Evolutionary conservation across 2,797 vertebrate species (phyloP).

Genomic region (Psittacula echo): DNA sequence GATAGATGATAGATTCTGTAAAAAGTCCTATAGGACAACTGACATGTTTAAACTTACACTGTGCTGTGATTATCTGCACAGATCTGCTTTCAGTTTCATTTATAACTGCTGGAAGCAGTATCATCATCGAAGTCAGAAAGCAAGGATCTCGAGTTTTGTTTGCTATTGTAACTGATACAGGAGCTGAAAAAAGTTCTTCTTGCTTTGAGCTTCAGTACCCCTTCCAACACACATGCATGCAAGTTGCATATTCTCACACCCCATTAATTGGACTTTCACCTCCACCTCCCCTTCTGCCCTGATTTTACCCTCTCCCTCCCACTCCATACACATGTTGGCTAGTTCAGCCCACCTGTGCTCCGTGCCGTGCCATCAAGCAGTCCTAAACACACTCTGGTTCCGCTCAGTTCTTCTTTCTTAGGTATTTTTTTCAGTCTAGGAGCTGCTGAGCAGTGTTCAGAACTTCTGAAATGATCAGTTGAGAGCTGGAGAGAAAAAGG

Average conservation of each 20-base stretch:
- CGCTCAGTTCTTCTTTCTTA: not conserved
- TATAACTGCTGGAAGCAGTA: not conserved
- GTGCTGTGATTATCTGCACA: not conserved
- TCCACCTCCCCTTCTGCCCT: not conserved
- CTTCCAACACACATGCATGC: too few relatives aligned
- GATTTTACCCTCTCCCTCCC: not conserved
- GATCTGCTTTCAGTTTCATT: not conserved
- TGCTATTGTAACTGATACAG: not conserved
- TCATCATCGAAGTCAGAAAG: not conserved
- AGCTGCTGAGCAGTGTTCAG: not conserved
- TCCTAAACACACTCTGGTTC: not conserved
- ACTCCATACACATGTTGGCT: accelerated
- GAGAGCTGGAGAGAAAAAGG: not conserved
- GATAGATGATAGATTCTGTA: not conserved
- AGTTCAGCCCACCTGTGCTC: not conserved
- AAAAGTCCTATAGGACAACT: not conserved
- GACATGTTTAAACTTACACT: not conserved
- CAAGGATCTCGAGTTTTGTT: not conserved
- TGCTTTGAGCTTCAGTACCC: not conserved
- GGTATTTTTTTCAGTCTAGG: not conserved
- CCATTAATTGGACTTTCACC: not conserved
- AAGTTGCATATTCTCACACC: not conserved
- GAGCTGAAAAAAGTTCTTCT: not conserved
- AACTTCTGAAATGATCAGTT: not conserved
- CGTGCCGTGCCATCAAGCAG: not conserved